Evolutionary conservation across 2,888 invertebrate genomes (phyloP), one percentile per base, ranked within the genome.

Genomic region (Leptinotarsa rubiginosa): DNA sequence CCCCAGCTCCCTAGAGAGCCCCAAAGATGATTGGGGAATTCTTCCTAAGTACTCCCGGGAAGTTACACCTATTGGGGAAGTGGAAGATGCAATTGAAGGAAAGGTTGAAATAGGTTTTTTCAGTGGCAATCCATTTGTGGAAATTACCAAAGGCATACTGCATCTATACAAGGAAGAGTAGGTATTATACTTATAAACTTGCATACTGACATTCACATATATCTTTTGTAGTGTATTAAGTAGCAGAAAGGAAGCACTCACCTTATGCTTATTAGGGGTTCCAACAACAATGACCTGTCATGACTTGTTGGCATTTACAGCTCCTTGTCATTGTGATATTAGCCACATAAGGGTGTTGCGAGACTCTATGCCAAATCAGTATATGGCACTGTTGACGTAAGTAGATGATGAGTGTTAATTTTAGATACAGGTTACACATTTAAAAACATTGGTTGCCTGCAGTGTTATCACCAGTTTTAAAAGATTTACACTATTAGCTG

Each of bases 121-220:
- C 82, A 97, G 96, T 82, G 99, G 99, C 4, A 99, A 99, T 90
- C 99, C 98, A 1, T 93, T 95, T 83, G 97, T 99, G 1, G 99
- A 99, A 89, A 94, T 97, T 50, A 98, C 98, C 0, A 97, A 97
- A 87, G 99, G 99, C 54, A 94, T 99, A 65, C 89, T 99, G 74
- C 99, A 99, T 90, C 90, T 99, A 22, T 99, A 97, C 87, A 99
- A 98, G 87, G 97, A 98, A 87, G 97, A 97, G 98, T 98, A 89
- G 89, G 92, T 88, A 69, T 31, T 20, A 47, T 4, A 56, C 3
- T 22, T 41, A 10, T 41, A 10, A 41, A 41, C 41, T 41, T 41
- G 10, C 3, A 41, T 41, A 41, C 41, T 41, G 41, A 41, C 41
- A 41, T 41, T 41, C 41, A 31, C 31, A 41, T 12, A 41, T 41